Conservation (phyloP, 2,888 invertebrate genomes). For the Eurois occulta region DNA sequence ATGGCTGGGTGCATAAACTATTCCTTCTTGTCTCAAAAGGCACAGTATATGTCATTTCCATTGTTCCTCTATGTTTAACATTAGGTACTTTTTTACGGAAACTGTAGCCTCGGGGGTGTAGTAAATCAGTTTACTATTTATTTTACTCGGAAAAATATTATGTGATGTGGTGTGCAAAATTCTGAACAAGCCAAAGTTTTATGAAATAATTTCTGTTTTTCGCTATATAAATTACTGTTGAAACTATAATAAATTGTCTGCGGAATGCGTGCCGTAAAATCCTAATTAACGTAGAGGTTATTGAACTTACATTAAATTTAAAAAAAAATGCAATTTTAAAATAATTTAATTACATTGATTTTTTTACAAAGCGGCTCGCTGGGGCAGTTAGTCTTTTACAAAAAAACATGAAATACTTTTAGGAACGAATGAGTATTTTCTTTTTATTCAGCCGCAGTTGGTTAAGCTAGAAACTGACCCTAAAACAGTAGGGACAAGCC, state of each 20-base stretch:
- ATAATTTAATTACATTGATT: not conserved
- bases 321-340: not conserved
- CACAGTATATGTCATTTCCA: not conserved
- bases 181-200: not conserved
- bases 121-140: slow-evolving; percentile 13
- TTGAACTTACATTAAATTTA: slow-evolving; percentile 4
- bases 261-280: not conserved
- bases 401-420: not conserved
- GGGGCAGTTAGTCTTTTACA: not conserved
- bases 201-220: not conserved
- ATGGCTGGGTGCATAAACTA: too few species aligned
- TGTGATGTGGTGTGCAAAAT: not conserved
- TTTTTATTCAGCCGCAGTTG: not conserved
- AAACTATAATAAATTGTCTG: not conserved
- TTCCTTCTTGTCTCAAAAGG: not conserved
- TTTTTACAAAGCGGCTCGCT: not conserved
- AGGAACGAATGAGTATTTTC: not conserved
- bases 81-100: not conserved
- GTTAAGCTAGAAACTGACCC: not conserved
- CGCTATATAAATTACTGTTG: too few species aligned
- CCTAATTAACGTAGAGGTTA: not conserved
- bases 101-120: not conserved
- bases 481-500: not conserved
- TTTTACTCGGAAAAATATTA: not conserved
- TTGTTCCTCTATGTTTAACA: too few species aligned